Percentiles rank a stretch among this genome's conserved stretches.
phyloP scores from a whole-genome alignment of 2,113 vertebrate genomes.

The Poecile atricapillus region DNA sequence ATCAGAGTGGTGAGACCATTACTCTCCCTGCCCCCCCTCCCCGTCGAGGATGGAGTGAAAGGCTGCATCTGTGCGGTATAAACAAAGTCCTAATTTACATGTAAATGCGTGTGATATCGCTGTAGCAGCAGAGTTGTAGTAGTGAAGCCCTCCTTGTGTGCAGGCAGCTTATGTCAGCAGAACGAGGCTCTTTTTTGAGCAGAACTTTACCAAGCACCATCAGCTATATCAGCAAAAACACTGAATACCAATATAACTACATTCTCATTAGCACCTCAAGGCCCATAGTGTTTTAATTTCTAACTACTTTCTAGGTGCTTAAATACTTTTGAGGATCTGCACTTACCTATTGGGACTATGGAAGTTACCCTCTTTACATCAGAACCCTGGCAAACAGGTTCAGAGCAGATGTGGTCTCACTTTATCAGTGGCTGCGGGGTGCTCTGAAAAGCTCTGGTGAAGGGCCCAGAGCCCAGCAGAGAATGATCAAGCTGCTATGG shows the following conservation, averaged over 20 bases:
- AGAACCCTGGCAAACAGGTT: not conserved
- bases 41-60: constrained; percentile 19
- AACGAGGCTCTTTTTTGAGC: constrained; percentile 40
- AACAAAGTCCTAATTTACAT: constrained; percentile 61
- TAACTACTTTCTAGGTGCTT: not conserved
- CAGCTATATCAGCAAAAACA: constrained; percentile 39
- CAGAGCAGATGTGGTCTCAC: not conserved
- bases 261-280: not conserved
- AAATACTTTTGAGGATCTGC: not conserved
- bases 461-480: not conserved
- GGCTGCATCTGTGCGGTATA: constrained; percentile 37
- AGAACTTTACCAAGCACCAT: constrained; percentile 36
- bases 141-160: constrained; percentile 30
- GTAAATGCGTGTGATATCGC: constrained; percentile 41
- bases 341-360: not conserved
- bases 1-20: not conserved
- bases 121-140: constrained; percentile 45
- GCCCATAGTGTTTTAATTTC: not conserved
- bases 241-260: constrained; percentile 19
- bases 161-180: constrained; percentile 55
- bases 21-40: not conserved
- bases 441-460: not conserved
- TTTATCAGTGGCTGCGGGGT: not conserved
- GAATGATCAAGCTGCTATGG: not conserved
- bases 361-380: not conserved